Conservation (phyloP, 2,797 vertebrate genomes). For the Phylloscopus collybita region DNA sequence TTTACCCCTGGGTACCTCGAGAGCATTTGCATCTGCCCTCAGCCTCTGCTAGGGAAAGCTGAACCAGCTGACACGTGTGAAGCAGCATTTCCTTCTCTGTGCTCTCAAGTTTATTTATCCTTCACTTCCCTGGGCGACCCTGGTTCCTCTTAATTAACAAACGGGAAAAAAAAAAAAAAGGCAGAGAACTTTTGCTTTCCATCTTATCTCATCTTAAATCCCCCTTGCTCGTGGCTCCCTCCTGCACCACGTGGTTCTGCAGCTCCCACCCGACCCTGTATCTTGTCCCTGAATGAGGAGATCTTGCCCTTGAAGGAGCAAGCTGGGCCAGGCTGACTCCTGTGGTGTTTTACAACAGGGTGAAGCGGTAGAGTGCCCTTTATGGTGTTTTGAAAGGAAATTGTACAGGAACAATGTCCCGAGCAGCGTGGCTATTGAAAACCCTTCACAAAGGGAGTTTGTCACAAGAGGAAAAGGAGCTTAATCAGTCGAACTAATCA, state of each 20-base stretch:
- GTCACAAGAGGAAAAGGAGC: conserved; percentile 65
- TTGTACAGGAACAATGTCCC: conserved; percentile 37
- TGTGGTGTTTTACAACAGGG: conserved; percentile 18
- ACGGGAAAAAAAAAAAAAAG: background rate
- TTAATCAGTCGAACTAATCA: conserved; percentile 59
- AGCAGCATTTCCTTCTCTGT: background rate
- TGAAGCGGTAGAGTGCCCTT: conserved; percentile 11
- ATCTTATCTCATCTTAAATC: background rate
- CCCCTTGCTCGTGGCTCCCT: background rate
- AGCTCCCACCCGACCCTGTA: background rate
- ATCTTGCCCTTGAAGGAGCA: background rate
- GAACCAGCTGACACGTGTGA: background rate
- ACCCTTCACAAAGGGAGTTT: conserved; percentile 38
- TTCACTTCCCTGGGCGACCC: background rate
- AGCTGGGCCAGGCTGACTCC: background rate
- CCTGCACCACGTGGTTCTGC: accelerated
- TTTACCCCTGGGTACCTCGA: background rate
- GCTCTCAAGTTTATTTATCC: background rate
- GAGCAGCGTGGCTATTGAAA: background rate
- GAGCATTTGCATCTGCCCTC: background rate
- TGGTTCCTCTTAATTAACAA: background rate
- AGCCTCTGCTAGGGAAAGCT: background rate
- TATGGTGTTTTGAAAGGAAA: conserved; percentile 45
- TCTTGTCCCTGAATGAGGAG: background rate
- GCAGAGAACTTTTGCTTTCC: background rate